A percentile compares a stretch with the other conserved stretches of the same genome.
These are phyloP conservation scores for Muricea muricata DNA, from an alignment of 92 coral and sea anemone genomes.

Conservation along the genomic window DNA sequence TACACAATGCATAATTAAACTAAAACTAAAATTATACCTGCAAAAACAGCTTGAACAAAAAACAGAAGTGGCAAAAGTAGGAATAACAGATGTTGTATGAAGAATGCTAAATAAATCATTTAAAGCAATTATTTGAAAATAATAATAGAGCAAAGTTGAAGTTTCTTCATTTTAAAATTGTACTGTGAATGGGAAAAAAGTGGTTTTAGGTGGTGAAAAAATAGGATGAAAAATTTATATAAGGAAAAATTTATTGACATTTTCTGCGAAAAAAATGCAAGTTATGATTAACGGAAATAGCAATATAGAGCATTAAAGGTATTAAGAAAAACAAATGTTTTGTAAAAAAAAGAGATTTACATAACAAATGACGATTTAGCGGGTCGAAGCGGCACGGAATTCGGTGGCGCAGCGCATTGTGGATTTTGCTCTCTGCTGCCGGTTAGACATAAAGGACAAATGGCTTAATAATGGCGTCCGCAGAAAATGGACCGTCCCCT, in stretches of 20 bases:
- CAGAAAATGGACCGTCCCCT: slow-evolving; percentile 69
- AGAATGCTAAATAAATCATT: too few species aligned
- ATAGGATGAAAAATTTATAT: background rate
- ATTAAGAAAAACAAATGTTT: background rate
- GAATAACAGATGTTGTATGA: too few species aligned
- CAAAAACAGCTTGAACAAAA: too few species aligned
- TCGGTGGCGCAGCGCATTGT: slow-evolving; percentile 35
- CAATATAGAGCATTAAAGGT: background rate
- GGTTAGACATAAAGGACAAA: slow-evolving; percentile 4
- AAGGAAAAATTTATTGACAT: background rate
- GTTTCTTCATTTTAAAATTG: too few species aligned
- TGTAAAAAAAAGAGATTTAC: background rate
- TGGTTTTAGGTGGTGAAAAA: background rate
- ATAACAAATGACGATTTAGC: slow-evolving; percentile 1
- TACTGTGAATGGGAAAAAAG: background rate
- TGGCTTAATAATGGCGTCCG: slow-evolving; percentile 91
- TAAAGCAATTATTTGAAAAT: too few species aligned
- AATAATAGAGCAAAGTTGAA: too few species aligned
- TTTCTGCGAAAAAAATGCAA: background rate
- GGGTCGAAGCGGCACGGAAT: background rate
- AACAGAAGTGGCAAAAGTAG: too few species aligned
- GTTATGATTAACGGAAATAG: background rate
- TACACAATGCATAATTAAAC: too few species aligned
- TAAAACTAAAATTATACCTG: too few species aligned
- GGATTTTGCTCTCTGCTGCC: slow-evolving; percentile 12